Conservation (phyloP, 2,888 invertebrate species). For the Drosophila niveifrons region DNA sequence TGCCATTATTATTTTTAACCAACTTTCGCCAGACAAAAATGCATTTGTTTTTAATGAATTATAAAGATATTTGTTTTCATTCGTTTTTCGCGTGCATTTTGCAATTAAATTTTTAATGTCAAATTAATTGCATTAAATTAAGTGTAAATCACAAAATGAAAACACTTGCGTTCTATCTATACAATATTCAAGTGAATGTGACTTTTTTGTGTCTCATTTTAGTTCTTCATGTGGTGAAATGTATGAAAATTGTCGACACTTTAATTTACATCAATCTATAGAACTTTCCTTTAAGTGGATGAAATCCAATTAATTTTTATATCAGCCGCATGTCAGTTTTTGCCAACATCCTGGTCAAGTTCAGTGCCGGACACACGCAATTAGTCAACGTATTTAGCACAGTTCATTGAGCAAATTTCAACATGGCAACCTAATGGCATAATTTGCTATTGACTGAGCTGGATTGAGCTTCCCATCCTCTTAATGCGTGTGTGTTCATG, state of each 20-base stretch:
- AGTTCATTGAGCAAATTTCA: conserved; percentile 74
- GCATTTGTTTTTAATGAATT: conserved; percentile 41
- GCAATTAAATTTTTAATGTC: conserved; percentile 53
- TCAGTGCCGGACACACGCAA: conserved; percentile 62
- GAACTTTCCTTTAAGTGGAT: conserved; percentile 37
- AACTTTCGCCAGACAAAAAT: conserved; percentile 27
- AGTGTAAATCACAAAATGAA: conserved; percentile 32
- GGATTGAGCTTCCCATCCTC: conserved; percentile 33
- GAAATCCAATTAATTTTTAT: conserved; percentile 76
- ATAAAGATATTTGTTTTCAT: conserved; percentile 16
- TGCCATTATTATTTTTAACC: conserved; percentile 33
- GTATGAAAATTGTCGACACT: conserved; percentile 15
- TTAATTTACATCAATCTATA: conserved; percentile 32
- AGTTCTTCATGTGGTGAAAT: neutral
- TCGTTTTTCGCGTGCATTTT: conserved; percentile 6
- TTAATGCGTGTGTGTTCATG: conserved; percentile 7
- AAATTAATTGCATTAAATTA: conserved; percentile 67
- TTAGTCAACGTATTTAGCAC: conserved; percentile 74
- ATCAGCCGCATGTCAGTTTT: conserved; percentile 47
- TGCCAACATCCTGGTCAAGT: conserved; percentile 21
- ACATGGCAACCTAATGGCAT: conserved; percentile 70
- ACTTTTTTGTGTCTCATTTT: no score
- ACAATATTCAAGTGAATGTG: neutral
- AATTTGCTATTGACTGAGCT: conserved; percentile 68
- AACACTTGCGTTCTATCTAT: neutral